phyloP scores from a whole-genome alignment of 2,797 vertebrate species.

The Podarcis lilfordi region DNA sequence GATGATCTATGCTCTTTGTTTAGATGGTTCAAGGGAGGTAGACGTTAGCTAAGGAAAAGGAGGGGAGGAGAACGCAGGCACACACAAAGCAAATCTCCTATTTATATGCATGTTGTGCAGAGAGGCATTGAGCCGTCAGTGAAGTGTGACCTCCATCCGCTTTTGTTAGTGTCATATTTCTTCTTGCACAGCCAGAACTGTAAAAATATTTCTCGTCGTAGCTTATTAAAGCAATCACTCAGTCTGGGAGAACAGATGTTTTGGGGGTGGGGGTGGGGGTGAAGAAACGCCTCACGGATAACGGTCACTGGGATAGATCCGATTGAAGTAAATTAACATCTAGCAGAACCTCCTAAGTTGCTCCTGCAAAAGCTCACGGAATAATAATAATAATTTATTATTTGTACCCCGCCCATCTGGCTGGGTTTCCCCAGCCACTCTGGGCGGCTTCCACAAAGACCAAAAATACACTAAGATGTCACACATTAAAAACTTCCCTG shows the following conservation, averaged over 20 bases:
- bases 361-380: not conserved
- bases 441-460: too few relatives aligned
- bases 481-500: too few relatives aligned
- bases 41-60: not conserved
- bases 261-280: not conserved
- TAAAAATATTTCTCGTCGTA: slow-evolving; percentile 45
- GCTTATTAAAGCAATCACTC: slow-evolving; percentile 53
- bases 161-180: slow-evolving; percentile 32
- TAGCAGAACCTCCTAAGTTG: not conserved
- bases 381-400: too few relatives aligned
- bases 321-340: slow-evolving; percentile 41
- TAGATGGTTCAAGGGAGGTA: not conserved
- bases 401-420: too few relatives aligned
- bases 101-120: not conserved
- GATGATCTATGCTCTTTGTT: slow-evolving; percentile 29
- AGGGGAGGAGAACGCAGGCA: not conserved
- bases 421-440: too few relatives aligned
- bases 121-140: slow-evolving; percentile 32
- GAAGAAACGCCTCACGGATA: slow-evolving; percentile 21
- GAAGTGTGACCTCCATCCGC: slow-evolving; percentile 29
- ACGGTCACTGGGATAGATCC: slow-evolving; percentile 30
- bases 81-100: slow-evolving; percentile 16
- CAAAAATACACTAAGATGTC: too few relatives aligned
- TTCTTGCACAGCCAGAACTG: slow-evolving; percentile 12
- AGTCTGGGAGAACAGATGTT: slow-evolving; percentile 44